phyloP scores from a whole-genome alignment of 2,797 vertebrate genomes.

The Chloroceryle inda region DNA sequence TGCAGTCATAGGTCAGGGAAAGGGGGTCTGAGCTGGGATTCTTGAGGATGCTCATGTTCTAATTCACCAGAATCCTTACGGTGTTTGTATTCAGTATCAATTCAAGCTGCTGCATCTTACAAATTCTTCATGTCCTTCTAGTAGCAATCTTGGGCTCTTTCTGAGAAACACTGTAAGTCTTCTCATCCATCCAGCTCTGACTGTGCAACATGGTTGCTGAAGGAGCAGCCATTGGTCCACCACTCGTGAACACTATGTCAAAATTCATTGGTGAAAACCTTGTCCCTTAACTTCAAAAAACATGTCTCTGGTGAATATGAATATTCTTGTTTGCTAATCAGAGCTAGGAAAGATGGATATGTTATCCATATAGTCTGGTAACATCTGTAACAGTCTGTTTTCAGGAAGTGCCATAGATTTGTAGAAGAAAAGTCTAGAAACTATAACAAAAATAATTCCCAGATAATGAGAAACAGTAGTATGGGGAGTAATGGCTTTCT shows the following conservation, averaged over 20 bases:
- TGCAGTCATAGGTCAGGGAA: not conserved
- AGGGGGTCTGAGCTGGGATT: not conserved
- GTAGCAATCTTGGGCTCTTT: not conserved
- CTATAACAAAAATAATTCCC: not conserved
- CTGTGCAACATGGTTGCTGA: fast-evolving
- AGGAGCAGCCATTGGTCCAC: not conserved
- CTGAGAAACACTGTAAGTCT: not conserved
- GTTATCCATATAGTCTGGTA: not conserved
- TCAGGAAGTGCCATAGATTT: not conserved
- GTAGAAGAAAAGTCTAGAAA: slow-evolving; percentile 29
- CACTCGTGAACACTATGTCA: fast-evolving
- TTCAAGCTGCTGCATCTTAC: not conserved
- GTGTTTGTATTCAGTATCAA: not conserved
- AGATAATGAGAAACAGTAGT: slow-evolving; percentile 8
- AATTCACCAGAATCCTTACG: not conserved
- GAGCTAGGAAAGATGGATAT: not conserved
- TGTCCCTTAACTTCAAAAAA: not conserved
- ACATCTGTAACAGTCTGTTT: not conserved
- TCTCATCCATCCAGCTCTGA: not conserved
- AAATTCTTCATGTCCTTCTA: not conserved
- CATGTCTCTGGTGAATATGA: not conserved
- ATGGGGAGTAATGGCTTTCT: not conserved
- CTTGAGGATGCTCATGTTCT: not conserved
- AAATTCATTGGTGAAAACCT: not conserved
- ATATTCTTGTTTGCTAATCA: not conserved